Evolutionary conservation across 2,113 vertebrate species (phyloP).

Genomic region (Chaetops frenatus): DNA sequence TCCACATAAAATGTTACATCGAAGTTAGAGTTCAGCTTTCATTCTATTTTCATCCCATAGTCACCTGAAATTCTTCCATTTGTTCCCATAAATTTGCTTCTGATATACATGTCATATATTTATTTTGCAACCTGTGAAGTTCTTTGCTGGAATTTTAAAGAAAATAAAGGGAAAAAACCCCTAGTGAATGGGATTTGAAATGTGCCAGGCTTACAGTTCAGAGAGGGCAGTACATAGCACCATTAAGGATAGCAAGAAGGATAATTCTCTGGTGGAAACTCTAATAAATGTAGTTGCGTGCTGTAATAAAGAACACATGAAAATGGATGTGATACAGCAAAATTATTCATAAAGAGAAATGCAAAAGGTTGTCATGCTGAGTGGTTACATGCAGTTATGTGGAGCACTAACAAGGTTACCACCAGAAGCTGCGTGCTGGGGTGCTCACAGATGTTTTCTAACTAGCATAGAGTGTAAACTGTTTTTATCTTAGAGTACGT

Average conservation of each 20-base stretch:
- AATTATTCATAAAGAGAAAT: conserved; percentile 83
- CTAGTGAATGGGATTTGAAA: conserved; percentile 61
- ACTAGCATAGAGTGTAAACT: conserved; percentile 56
- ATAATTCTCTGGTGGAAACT: conserved; percentile 72
- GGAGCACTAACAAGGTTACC: conserved; percentile 76
- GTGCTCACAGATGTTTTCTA: conserved; percentile 68
- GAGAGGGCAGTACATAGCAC: conserved; percentile 60
- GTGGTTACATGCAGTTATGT: conserved; percentile 74
- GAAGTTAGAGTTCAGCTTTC: not conserved
- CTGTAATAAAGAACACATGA: conserved; percentile 74
- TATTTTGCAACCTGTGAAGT: conserved; percentile 52
- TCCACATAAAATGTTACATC: not conserved
- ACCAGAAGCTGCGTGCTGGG: conserved; percentile 63
- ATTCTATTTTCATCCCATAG: not conserved
- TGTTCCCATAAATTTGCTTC: not conserved
- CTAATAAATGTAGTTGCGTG: conserved; percentile 73
- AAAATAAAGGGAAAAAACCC: not conserved
- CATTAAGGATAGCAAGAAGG: conserved; percentile 72
- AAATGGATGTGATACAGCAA: conserved; percentile 80
- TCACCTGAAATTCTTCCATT: not conserved
- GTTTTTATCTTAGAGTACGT: conserved; percentile 58
- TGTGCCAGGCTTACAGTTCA: conserved; percentile 55
- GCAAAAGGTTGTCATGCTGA: conserved; percentile 73
- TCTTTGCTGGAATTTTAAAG: conserved; percentile 58
- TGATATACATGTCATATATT: not conserved